Evolutionary conservation across 23 tunicate genomes (phyloP).

Genomic region (Clavelina lepadiformis): DNA sequence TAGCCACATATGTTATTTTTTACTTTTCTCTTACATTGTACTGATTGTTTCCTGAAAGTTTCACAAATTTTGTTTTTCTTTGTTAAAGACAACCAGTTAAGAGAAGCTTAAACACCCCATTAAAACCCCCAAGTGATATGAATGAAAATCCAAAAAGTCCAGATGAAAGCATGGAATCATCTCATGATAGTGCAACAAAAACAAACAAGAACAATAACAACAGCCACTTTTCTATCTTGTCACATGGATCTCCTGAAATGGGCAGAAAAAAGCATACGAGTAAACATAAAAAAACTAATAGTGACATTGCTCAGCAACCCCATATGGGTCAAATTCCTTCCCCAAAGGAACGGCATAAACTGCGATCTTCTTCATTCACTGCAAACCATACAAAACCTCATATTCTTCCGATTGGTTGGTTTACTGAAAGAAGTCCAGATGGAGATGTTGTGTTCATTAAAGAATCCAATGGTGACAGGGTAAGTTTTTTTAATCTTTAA

Average conservation of each 20-base stretch:
- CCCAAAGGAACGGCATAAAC: background rate
- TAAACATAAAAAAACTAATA: constrained; percentile 26
- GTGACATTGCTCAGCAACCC: background rate
- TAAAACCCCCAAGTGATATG: too few species aligned
- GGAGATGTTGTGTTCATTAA: constrained; percentile 60
- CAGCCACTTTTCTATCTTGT: too few species aligned
- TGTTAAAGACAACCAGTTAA: too few species aligned
- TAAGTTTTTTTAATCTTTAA: constrained; percentile 19
- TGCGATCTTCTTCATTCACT: constrained; percentile 10
- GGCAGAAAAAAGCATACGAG: constrained; percentile 24
- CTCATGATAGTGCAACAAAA: too few species aligned
- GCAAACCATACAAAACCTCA: background rate
- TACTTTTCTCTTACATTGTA: too few species aligned
- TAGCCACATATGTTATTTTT: too few species aligned
- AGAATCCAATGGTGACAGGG: constrained; percentile 65
- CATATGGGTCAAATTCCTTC: background rate
- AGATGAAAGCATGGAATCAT: too few species aligned
- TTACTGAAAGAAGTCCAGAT: constrained; percentile 41
- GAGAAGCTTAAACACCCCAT: too few species aligned
- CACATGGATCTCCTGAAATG: constrained; percentile 23
- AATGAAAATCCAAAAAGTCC: too few species aligned
- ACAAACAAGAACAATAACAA: constrained; percentile 23
- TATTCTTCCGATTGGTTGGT: constrained; percentile 40
- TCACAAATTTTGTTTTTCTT: too few species aligned
- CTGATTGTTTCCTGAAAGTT: too few species aligned